These are phyloP conservation scores for Hermodice carunculata DNA, from an alignment of 2,888 invertebrate species.

Conservation along the genomic window DNA sequence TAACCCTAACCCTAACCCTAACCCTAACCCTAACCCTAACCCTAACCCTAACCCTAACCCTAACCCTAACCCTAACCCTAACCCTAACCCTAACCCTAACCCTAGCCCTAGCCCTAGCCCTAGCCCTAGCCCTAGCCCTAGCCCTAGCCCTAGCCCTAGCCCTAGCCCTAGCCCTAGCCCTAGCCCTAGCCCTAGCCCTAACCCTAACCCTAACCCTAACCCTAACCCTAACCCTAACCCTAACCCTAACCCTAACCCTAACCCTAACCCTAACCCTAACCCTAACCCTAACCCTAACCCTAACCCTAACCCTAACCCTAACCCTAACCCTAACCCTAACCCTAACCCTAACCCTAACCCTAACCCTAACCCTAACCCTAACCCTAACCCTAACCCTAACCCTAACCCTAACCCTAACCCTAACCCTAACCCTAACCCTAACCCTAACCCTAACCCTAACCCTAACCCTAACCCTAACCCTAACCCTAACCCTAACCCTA, in stretches of 20 bases:
- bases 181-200: too few relatives aligned
- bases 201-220: slow-evolving; percentile 43
- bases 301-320: slow-evolving; percentile 36
- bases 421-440: not conserved
- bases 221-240: slow-evolving; percentile 46
- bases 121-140: too few relatives aligned
- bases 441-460: not conserved
- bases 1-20: too few relatives aligned
- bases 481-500: not conserved
- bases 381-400: not conserved
- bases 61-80: slow-evolving; percentile 40
- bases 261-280: slow-evolving; percentile 39
- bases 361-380: slow-evolving; percentile 17
- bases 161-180: too few relatives aligned
- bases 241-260: slow-evolving; percentile 25
- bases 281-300: slow-evolving; percentile 27
- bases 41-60: slow-evolving; percentile 40
- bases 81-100: too few relatives aligned
- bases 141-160: too few relatives aligned
- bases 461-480: not conserved
- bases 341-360: slow-evolving; percentile 27
- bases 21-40: slow-evolving; percentile 34
- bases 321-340: slow-evolving; percentile 36
- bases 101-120: too few relatives aligned
- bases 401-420: slow-evolving; percentile 3